Evolutionary conservation across 2,888 invertebrate species (phyloP).

Genomic region (Labia minor): DNA sequence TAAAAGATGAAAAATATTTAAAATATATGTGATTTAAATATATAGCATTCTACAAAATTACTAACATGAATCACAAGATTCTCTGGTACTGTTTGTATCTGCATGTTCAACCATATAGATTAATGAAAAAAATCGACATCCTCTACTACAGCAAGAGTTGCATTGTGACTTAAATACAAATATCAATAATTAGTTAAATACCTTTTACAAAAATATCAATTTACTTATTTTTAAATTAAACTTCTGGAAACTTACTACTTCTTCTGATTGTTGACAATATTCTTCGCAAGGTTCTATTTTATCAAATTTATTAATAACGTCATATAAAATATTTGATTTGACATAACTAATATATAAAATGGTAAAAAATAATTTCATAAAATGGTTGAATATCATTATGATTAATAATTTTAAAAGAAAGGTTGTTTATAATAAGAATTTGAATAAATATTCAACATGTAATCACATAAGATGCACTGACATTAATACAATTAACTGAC

Average conservation of each 20-base stretch:
- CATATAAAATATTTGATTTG: background rate
- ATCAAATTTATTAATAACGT: background rate
- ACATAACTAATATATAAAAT: background rate
- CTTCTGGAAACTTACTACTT: background rate
- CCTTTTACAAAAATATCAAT: no score
- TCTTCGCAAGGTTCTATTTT: background rate
- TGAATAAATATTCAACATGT: no score
- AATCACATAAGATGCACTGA: no score
- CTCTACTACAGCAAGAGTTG: background rate
- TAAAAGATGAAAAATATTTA: background rate
- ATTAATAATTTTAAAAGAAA: no score
- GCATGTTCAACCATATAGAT: background rate
- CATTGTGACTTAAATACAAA: background rate
- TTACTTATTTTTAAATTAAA: no score
- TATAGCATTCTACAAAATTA: no score
- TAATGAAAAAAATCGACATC: background rate
- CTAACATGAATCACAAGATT: background rate
- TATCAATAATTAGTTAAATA: no score
- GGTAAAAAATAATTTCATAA: background rate
- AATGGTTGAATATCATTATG: background rate
- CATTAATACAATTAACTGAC: no score
- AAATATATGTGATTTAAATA: no score
- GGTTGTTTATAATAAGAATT: no score
- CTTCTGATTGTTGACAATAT: background rate
- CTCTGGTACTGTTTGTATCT: background rate